phyloP scores from a whole-genome alignment of 2,888 invertebrate genomes.

The Tetragonula carbonaria region DNA sequence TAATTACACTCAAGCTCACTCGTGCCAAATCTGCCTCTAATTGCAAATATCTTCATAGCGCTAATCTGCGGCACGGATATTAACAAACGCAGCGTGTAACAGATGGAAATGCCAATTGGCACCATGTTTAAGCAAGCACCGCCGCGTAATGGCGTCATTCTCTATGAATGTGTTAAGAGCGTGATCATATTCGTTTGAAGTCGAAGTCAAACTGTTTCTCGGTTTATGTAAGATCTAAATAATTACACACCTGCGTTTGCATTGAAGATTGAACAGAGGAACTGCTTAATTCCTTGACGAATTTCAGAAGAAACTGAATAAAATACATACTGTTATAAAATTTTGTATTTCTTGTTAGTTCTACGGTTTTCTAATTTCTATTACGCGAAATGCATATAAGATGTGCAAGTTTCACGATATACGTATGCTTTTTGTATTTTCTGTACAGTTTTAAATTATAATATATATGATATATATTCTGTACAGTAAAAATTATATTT shows the following conservation, averaged over 20 bases:
- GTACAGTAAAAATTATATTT: too few species aligned
- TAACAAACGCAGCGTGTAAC: not conserved
- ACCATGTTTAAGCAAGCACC: not conserved
- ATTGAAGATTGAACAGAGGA: not conserved
- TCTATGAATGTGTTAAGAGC: not conserved
- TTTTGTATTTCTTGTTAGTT: too few species aligned
- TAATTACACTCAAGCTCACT: not conserved
- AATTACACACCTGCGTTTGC: not conserved
- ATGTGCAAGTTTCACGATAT: too few species aligned
- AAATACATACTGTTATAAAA: too few species aligned
- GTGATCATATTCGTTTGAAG: not conserved
- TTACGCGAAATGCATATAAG: not conserved
- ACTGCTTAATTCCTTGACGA: not conserved
- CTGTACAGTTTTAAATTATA: not conserved
- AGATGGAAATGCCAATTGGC: not conserved
- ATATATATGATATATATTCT: too few species aligned
- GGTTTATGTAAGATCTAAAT: not conserved
- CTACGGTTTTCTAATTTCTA: not conserved
- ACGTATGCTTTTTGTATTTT: not conserved
- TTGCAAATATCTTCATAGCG: not conserved
- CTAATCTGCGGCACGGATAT: not conserved
- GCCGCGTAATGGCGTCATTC: not conserved
- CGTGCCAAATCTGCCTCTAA: not conserved
- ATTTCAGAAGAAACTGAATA: not conserved
- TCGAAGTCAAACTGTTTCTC: not conserved